Evolutionary conservation across 2,888 invertebrate genomes (phyloP).

Genomic region (Calameuta idolon): DNA sequence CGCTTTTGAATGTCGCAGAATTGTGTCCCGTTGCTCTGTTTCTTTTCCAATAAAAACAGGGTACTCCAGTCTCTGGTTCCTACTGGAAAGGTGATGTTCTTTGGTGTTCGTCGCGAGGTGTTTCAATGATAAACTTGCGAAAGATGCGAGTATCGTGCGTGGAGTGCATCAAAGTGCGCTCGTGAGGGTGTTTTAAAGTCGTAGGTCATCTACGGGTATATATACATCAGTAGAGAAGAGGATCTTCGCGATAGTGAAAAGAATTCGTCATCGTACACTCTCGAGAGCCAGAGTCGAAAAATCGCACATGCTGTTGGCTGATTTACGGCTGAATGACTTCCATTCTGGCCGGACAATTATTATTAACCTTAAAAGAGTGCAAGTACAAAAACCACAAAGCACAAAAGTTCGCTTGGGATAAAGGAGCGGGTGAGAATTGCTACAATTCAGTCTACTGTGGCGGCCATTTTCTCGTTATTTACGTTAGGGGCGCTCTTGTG

Average conservation of each 20-base stretch:
- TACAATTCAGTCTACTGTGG: background rate
- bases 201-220: background rate
- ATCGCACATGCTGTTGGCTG: background rate
- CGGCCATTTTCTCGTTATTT: background rate
- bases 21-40: background rate
- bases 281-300: background rate
- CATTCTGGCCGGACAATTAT: background rate
- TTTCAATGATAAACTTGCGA: background rate
- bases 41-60: background rate
- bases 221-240: background rate
- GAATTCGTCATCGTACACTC: background rate
- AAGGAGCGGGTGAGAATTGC: constrained; percentile 1
- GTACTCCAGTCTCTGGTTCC: background rate
- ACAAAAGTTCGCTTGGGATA: constrained; percentile 8
- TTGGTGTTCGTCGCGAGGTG: background rate
- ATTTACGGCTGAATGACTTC: background rate
- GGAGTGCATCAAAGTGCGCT: background rate
- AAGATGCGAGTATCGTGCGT: background rate
- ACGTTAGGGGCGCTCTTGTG: constrained; percentile 3
- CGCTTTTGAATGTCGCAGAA: background rate
- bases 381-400: background rate
- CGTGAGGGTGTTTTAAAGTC: background rate
- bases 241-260: background rate
- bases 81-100: background rate
- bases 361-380: background rate